These are phyloP conservation scores for Melanotaenia parkinsoni DNA, from an alignment of 2,797 vertebrate species.

Conservation along the genomic window DNA sequence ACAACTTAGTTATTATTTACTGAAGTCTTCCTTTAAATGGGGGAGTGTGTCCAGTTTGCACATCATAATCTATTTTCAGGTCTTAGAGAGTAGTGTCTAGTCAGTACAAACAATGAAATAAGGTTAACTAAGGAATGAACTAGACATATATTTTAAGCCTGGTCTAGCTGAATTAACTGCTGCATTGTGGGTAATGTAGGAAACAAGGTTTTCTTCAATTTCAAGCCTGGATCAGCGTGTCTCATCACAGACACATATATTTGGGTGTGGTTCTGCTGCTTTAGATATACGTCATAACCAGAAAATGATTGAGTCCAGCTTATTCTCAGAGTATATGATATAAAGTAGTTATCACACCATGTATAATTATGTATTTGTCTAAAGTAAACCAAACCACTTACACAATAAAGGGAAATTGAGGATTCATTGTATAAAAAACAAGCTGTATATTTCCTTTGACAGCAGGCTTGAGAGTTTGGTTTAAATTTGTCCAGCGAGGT, in stretches of 20 bases:
- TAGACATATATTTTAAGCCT: background rate
- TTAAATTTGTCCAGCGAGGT: background rate
- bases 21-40: background rate
- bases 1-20: background rate
- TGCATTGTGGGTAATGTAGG: background rate
- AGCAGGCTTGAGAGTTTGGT: background rate
- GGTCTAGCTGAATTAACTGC: background rate
- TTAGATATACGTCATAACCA: conserved; percentile 7
- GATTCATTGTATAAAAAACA: background rate
- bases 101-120: no score
- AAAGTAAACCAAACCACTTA: background rate
- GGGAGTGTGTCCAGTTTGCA: background rate
- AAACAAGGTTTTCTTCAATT: background rate
- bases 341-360: background rate
- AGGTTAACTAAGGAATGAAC: background rate
- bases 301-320: background rate
- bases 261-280: conserved; percentile 11
- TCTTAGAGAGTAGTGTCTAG: background rate
- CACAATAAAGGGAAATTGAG: background rate
- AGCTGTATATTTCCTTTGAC: background rate
- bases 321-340: conserved; percentile 19
- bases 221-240: no score
- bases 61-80: background rate
- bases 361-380: background rate
- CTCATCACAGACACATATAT: conserved; percentile 2